phyloP scores from a whole-genome alignment of 2,113 vertebrate genomes.

The Brachyhypopomus gauderio region DNA sequence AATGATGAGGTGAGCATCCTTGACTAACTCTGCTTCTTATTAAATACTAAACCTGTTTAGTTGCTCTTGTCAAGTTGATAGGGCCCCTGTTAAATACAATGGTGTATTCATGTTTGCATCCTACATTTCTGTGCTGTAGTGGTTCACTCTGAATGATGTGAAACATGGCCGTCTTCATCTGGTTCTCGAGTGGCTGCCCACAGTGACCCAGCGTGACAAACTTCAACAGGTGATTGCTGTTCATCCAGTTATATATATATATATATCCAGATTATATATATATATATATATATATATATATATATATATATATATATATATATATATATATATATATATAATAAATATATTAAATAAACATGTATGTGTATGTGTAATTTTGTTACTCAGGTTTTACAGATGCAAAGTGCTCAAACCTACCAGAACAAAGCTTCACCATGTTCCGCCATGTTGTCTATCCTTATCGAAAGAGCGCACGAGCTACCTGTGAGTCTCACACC shows the following conservation, averaged over 20 bases:
- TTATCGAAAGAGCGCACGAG: slow-evolving; percentile 78
- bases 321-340: too few species aligned
- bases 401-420: slow-evolving; percentile 78
- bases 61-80: not conserved
- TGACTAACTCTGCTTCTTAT: not conserved
- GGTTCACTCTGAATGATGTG: slow-evolving; percentile 85
- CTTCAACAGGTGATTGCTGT: slow-evolving; percentile 78
- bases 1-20: slow-evolving; percentile 80
- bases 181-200: slow-evolving; percentile 82
- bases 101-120: not conserved
- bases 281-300: too few species aligned
- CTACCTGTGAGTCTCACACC: slow-evolving; percentile 77
- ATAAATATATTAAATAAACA: too few species aligned
- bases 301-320: too few species aligned
- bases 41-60: not conserved
- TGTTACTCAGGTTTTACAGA: slow-evolving; percentile 77
- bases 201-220: slow-evolving; percentile 66
- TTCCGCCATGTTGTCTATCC: slow-evolving; percentile 80
- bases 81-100: too few species aligned
- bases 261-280: too few species aligned
- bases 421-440: slow-evolving; percentile 80
- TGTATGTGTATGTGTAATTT: not conserved
- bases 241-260: not conserved
- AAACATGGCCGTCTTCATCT: slow-evolving; percentile 85
- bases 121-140: slow-evolving; percentile 69